phyloP scores from a whole-genome alignment of 2,888 invertebrate species.

The Trichogramma dendrolimi region DNA sequence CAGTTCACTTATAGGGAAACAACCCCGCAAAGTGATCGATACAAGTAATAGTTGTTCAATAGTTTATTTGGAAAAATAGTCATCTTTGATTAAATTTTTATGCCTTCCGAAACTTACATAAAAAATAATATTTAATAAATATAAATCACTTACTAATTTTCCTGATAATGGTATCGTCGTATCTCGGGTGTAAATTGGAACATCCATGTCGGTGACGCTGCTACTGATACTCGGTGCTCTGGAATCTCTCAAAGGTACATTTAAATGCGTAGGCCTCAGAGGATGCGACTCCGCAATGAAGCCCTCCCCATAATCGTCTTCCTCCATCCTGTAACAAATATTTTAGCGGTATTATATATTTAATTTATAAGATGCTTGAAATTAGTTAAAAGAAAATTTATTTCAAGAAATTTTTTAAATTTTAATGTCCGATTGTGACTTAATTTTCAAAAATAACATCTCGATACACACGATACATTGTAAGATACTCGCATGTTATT shows the following conservation, averaged over 20 bases:
- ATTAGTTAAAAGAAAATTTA: too few relatives aligned
- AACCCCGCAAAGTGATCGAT: neutral
- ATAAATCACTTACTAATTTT: constrained; percentile 35
- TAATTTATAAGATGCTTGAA: too few relatives aligned
- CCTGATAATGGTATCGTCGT: constrained; percentile 46
- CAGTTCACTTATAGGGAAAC: constrained; percentile 12
- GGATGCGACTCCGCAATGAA: constrained; percentile 58
- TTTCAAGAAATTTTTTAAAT: too few relatives aligned
- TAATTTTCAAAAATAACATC: too few relatives aligned
- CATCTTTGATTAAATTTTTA: too few relatives aligned
- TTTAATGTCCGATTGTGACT: too few relatives aligned
- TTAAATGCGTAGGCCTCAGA: constrained; percentile 54
- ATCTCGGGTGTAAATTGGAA: constrained; percentile 56
- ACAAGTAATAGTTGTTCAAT: too few relatives aligned
- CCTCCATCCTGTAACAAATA: constrained; percentile 36
- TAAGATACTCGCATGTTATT: too few relatives aligned
- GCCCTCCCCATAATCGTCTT: constrained; percentile 55
- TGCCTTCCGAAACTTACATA: too few relatives aligned
- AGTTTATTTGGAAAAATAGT: too few relatives aligned
- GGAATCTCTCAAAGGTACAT: constrained; percentile 50
- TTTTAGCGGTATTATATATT: neutral
- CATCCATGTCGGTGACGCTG: constrained; percentile 57
- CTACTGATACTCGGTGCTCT: constrained; percentile 56
- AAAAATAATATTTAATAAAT: neutral
- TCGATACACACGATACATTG: too few relatives aligned